These are phyloP conservation scores for Hydractinia echinata DNA, from an alignment of 30 jellyfish, hydroid and myxozoan species.

Conservation along the genomic window DNA sequence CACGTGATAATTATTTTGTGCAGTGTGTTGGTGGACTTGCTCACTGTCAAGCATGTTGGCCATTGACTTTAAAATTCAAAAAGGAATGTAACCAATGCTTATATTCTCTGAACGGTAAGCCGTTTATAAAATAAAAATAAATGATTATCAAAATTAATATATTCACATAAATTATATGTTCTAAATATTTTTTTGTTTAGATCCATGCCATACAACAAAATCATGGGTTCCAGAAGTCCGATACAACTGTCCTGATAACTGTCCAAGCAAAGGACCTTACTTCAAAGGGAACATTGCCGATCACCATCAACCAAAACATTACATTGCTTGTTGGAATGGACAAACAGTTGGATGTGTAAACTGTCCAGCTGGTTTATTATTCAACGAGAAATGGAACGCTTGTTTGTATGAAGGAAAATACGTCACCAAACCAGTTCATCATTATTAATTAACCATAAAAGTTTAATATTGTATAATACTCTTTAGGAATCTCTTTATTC, in stretches of 20 bases:
- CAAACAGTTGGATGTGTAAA: not conserved
- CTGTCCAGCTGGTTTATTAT: slow-evolving; percentile 3
- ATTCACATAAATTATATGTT: too few species aligned
- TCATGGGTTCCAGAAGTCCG: not conserved
- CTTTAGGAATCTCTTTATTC: too few species aligned
- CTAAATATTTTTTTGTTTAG: not conserved
- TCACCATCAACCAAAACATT: not conserved
- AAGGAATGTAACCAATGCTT: slow-evolving; percentile 30
- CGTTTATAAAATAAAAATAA: not conserved
- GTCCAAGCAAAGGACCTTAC: not conserved
- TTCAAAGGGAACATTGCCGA: slow-evolving; percentile 1
- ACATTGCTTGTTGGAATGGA: slow-evolving; percentile 14
- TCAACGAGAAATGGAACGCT: not conserved
- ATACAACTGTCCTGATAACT: not conserved
- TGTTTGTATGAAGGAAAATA: slow-evolving; percentile 9
- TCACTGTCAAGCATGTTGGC: slow-evolving; percentile 40
- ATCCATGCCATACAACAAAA: not conserved
- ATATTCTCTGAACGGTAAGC: not conserved
- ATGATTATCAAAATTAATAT: too few species aligned
- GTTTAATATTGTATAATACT: too few species aligned
- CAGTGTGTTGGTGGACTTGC: slow-evolving; percentile 20
- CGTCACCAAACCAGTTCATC: not conserved
- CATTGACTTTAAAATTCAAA: not conserved
- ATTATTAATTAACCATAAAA: too few species aligned
- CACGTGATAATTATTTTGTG: slow-evolving; percentile 12